phyloP scores from a whole-genome alignment of 1,140 invertebrate genomes.

The Neodiprion lecontei region DNA sequence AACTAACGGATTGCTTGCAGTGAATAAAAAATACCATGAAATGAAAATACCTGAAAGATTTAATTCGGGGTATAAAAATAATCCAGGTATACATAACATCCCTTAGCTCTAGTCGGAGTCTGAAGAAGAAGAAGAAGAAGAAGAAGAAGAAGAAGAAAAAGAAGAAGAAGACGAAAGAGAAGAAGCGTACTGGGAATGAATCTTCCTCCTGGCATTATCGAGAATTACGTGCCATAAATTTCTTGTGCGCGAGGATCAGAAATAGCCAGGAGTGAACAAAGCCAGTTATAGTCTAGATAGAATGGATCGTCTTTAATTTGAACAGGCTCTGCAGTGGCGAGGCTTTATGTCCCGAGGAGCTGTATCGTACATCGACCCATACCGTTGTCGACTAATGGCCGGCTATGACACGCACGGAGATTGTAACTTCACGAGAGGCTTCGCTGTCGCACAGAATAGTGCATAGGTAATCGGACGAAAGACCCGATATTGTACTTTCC shows the following conservation, averaged over 20 bases:
- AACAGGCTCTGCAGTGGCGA: not conserved
- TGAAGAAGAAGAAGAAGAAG: no score
- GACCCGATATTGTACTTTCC: no score
- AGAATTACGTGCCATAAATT: constrained; percentile 2
- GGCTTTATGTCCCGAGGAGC: not conserved
- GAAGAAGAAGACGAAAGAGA: no score
- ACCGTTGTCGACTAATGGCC: no score
- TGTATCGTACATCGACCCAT: no score
- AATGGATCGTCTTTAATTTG: not conserved
- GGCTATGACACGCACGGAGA: no score
- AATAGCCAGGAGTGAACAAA: not conserved
- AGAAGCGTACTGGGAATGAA: not conserved
- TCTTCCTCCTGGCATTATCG: not conserved
- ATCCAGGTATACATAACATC: not conserved
- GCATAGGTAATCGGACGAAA: no score
- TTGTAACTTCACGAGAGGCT: no score
- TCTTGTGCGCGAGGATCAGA: not conserved
- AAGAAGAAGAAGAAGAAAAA: no score
- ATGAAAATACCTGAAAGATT: no score
- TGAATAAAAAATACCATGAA: no score
- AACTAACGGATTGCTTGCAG: not conserved
- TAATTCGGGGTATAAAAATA: not conserved
- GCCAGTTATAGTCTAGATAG: not conserved
- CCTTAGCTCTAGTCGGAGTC: not conserved
- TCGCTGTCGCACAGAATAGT: no score